Conservation (phyloP, 2,888 invertebrate species). For the Acrocyrtus sp. region DNA sequence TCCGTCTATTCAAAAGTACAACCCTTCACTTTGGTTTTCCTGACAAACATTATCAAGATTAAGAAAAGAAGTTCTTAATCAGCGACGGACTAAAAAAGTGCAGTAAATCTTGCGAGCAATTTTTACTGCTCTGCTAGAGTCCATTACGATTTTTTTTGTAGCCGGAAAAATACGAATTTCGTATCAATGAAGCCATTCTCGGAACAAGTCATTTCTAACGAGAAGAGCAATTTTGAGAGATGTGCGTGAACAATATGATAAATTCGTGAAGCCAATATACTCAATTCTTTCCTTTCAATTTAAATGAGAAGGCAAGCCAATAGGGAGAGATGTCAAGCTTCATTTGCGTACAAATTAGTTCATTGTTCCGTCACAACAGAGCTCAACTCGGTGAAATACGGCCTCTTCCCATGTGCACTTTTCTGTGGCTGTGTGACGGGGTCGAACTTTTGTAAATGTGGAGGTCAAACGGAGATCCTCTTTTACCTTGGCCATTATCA, state of each 20-base stretch:
- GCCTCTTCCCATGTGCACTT: conserved; percentile 6
- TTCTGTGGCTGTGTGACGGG: background rate
- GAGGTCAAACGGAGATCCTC: conserved; percentile 26
- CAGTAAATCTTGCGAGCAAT: conserved; percentile 33
- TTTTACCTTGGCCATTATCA: conserved; percentile 25
- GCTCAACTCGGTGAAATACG: conserved; percentile 12
- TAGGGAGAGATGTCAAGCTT: conserved; percentile 12
- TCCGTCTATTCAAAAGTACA: conserved; percentile 7
- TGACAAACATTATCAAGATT: background rate
- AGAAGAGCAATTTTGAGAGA: background rate
- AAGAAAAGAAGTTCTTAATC: conserved; percentile 25
- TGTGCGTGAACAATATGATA: background rate
- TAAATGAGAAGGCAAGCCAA: background rate
- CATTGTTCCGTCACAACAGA: conserved; percentile 36
- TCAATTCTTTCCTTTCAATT: background rate
- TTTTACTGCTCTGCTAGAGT: conserved; percentile 23
- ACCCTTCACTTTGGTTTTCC: too few species aligned
- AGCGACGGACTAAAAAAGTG: conserved; percentile 16
- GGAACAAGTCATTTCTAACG: conserved; percentile 3
- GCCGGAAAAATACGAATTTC: background rate
- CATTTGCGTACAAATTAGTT: conserved; percentile 42
- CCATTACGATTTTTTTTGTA: background rate
- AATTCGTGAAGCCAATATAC: background rate
- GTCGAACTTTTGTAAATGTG: background rate
- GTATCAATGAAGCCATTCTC: conserved; percentile 1